Conservation (phyloP, 1,140 invertebrate genomes). For the Luehdorfia chinensis region DNA sequence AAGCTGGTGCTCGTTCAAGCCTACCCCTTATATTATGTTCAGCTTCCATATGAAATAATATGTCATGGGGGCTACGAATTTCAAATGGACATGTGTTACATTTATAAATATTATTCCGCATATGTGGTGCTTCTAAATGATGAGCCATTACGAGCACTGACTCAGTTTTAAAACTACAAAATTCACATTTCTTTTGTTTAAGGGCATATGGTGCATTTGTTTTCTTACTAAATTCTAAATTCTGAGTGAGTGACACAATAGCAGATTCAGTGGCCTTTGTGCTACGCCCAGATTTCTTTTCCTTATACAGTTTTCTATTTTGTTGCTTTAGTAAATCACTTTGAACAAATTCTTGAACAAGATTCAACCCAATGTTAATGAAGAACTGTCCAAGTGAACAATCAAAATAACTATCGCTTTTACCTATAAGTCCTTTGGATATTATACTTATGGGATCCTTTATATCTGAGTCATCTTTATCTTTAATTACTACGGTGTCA, state of each 20-base stretch:
- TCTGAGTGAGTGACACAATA: constrained; percentile 88
- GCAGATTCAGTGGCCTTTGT: constrained; percentile 86
- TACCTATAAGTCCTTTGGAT: constrained; percentile 57
- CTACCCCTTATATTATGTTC: constrained; percentile 91
- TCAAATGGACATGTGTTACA: constrained; percentile 94
- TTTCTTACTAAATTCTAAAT: constrained; percentile 91
- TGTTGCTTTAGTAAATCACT: constrained; percentile 92
- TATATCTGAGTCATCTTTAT: constrained; percentile 74
- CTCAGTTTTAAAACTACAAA: constrained; percentile 96
- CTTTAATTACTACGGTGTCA: constrained; percentile 77
- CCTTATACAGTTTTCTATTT: constrained; percentile 86
- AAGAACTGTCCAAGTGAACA: constrained; percentile 94
- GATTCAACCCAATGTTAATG: constrained; percentile 93
- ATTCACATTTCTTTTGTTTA: constrained; percentile 90
- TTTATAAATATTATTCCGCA: constrained; percentile 91
- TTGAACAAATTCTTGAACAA: constrained; percentile 96
- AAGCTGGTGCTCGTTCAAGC: constrained; percentile 90
- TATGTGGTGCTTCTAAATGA: constrained; percentile 95
- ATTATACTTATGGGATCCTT: constrained; percentile 74
- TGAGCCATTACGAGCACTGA: constrained; percentile 92
- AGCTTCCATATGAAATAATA: constrained; percentile 94
- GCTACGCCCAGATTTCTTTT: constrained; percentile 79
- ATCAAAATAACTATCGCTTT: constrained; percentile 85
- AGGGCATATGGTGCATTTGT: constrained; percentile 92
- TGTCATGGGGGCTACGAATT: constrained; percentile 90